These are phyloP conservation scores for Steinernema carpocapsae DNA, from an alignment of 2,888 invertebrate species.

Conservation along the genomic window DNA sequence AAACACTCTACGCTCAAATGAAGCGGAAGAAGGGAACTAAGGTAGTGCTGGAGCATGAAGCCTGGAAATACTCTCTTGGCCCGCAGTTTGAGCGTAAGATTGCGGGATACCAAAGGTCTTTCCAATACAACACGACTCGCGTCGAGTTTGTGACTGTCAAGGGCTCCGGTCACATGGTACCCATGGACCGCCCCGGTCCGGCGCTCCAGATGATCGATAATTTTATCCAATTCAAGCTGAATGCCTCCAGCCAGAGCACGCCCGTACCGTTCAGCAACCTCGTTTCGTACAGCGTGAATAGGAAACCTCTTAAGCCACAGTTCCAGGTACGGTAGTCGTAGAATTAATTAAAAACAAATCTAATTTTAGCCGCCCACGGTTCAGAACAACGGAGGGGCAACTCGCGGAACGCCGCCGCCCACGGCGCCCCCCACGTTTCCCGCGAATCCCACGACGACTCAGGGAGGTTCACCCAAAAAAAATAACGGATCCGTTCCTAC, in stretches of 20 bases:
- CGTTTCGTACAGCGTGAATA: background rate
- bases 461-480: no score
- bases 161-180: conserved; percentile 81
- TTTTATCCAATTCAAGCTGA: conserved; percentile 21
- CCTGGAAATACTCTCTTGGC: conserved; percentile 2
- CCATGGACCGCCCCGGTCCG: conserved; percentile 80
- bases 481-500: no score
- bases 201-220: conserved; percentile 71
- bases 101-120: conserved; percentile 3
- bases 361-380: background rate
- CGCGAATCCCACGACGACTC: background rate
- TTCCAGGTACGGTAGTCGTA: background rate
- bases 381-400: background rate
- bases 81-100: background rate
- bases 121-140: background rate
- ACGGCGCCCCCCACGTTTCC: background rate
- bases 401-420: background rate
- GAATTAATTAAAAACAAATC: background rate
- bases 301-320: background rate
- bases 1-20: conserved; percentile 23
- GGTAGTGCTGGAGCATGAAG: background rate
- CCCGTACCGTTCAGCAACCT: background rate
- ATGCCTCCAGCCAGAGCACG: background rate
- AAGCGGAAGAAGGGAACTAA: background rate
- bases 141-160: conserved; percentile 1